These are phyloP conservation scores for Nomia melanderi DNA, from an alignment of 1,140 invertebrate species.

Conservation along the genomic window DNA sequence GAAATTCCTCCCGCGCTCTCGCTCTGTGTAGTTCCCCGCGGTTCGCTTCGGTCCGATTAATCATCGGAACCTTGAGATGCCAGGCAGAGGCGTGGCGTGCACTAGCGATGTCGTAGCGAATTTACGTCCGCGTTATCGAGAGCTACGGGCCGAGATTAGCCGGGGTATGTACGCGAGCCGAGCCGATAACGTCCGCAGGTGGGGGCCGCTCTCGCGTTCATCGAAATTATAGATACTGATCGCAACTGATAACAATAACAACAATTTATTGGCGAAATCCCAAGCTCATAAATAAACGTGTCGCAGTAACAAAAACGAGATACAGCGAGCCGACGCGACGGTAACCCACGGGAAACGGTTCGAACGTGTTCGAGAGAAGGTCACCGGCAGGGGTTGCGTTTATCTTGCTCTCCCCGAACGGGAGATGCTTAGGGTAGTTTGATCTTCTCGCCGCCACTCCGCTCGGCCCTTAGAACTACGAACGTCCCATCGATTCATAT, in stretches of 20 bases:
- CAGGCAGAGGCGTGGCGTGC: not conserved
- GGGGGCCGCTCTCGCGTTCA: conserved; percentile 3
- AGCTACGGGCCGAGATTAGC: conserved; percentile 19
- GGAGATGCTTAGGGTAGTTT: not conserved
- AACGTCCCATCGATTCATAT: not conserved
- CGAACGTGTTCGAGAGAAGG: not conserved
- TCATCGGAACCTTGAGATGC: not conserved
- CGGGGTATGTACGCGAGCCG: not conserved
- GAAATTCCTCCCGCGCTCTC: not conserved
- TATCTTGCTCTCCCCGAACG: too few species aligned
- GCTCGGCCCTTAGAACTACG: not conserved
- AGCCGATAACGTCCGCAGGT: conserved; percentile 20
- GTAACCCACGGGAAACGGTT: not conserved
- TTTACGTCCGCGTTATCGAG: conserved; percentile 11
- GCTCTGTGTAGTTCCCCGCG: not conserved
- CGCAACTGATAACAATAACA: conserved; percentile 58
- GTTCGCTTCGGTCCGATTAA: not conserved
- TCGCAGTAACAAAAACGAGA: conserved; percentile 35
- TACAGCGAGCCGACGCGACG: conserved; percentile 29
- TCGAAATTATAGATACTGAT: conserved; percentile 52
- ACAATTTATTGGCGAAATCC: conserved; percentile 52
- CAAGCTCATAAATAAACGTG: conserved; percentile 52
- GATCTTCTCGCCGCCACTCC: not conserved
- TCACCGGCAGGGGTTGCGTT: too few species aligned
- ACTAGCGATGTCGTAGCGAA: not conserved